Conservation (phyloP, 2,797 vertebrate genomes). For the Clarias pachynema region DNA sequence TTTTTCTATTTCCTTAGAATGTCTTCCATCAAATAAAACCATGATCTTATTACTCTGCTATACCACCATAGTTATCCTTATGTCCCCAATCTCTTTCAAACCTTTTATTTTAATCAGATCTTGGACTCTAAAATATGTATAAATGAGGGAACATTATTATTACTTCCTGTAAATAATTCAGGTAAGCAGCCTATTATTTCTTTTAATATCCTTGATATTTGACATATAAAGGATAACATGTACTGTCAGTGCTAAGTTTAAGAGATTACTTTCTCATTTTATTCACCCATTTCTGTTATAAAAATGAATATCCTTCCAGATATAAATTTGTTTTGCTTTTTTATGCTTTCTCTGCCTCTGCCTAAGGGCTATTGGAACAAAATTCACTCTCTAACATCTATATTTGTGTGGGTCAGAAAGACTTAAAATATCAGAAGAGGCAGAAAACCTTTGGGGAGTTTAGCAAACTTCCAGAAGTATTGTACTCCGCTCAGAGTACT, state of each 20-base stretch:
- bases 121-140: neutral
- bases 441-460: neutral
- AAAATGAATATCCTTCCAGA: constrained; percentile 13
- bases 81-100: neutral
- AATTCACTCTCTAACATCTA: neutral
- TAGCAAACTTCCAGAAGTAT: neutral
- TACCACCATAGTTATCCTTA: neutral
- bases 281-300: constrained; percentile 9
- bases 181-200: neutral
- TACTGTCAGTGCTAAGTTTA: constrained; percentile 10
- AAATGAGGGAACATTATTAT: neutral
- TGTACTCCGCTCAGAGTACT: neutral
- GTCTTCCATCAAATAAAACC: neutral
- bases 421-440: constrained; percentile 11
- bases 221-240: neutral
- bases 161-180: constrained; percentile 9
- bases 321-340: constrained; percentile 4
- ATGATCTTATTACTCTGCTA: neutral
- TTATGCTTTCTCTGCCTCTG: neutral
- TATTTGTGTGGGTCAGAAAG: neutral
- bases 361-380: constrained; percentile 8
- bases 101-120: neutral
- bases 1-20: neutral
- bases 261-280: constrained; percentile 4
- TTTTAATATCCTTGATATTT: constrained; percentile 10